Base-by-base conservation (phyloP, 2,888 invertebrate genomes). In the Brenthis daphne region DNA sequence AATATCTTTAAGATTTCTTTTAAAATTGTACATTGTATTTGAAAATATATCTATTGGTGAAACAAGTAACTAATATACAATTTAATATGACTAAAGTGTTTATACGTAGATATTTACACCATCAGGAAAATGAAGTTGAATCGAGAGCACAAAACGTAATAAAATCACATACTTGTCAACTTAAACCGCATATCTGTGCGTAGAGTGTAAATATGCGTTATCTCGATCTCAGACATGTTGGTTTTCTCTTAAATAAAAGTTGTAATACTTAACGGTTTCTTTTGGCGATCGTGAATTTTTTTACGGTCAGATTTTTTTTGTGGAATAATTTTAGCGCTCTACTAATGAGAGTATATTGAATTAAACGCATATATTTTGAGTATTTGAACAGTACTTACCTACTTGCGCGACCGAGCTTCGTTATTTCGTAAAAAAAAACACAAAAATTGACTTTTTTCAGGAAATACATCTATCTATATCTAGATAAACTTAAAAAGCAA, bases 181-280 rank as follows among this genome's bases (percentile, higher is more conserved):
- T 56, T 4, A 56, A 56, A 57, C 57, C 43, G 57, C 57, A 57
- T 57, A 57, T 57, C 57, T 37, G 37, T 57, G 57, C 57, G 57
- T 57, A 57, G 37, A 11, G 37, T 11, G 11, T 43, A 43, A 43
- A 43, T 43, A 43, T 43, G 43, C 16, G 43, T 43, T 43, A 57
- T 57, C 57, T 56, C 16, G 43, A 57, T 57, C 16, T 43, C 57
- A 20, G 43, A 57, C 57, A 43, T 57, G 57, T 37, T 57, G n/a
- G 16, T 12, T 14, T 20, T 20, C 33, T 33, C 43, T 43, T 16
- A 57, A 43, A 57, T 16, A 43, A 43, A 43, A 43, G 37, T 43
- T 8, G 37, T 43, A 11, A 8, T 57, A 20, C 20, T 20, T 20
- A 57, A 16, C 57, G 11, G 57, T 6, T 57, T 57, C 43, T 33